Base-by-base conservation (phyloP, 2,113 vertebrate genomes). In the Mionectes macconnelli region DNA sequence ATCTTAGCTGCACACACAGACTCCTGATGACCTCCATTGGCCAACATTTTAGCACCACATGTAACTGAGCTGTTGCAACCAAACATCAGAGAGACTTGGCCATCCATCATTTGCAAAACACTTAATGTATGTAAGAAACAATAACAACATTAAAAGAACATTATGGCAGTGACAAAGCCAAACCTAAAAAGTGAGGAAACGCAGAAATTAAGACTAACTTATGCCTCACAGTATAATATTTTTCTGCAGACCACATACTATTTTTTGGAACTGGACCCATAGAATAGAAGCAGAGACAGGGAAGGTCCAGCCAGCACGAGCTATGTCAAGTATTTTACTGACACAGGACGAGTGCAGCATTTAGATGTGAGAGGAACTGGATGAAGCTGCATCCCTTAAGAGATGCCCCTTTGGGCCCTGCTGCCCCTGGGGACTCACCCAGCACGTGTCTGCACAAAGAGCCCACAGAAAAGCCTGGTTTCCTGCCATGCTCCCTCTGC, bases 81-180 rank as follows among this genome's bases (percentile, higher is more conserved):
- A 87, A 94, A 94, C 80, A 68, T 91, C 93, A 95, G 84, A 96
- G 84, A 91, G 86, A 37, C 69, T 42, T 4, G 49, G 45, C 66
- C 87, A 95, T 95, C 81, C 81, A 91, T 94, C 84, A 87, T 60
- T n/a, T 35, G 49, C 60, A 60, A 72, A 91, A 90, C 84, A 78
- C 76, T 90, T 88, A 18, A 60, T 89, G 53, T 60, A 69, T 20
- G 40, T 56, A 82, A 87, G 90, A 84, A 95, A 89, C 83, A 89
- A 84, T 78, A 96, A 95, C 60, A 88, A 73, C 92, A 90, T 93
- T 96, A 93, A 94, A 95, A 93, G 93, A 82, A 69, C 79, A 92
- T 93, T 93, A 95, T 3, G 7, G 76, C 89, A 78, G 73, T n/a
- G 64, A 92, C 84, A 87, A 94, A 93, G 86, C 89, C 94, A 86